Percentiles rank a stretch among this genome's conserved stretches.
Conservation (phyloP, 2,113 vertebrate species). For the Perognathus longimembris region DNA sequence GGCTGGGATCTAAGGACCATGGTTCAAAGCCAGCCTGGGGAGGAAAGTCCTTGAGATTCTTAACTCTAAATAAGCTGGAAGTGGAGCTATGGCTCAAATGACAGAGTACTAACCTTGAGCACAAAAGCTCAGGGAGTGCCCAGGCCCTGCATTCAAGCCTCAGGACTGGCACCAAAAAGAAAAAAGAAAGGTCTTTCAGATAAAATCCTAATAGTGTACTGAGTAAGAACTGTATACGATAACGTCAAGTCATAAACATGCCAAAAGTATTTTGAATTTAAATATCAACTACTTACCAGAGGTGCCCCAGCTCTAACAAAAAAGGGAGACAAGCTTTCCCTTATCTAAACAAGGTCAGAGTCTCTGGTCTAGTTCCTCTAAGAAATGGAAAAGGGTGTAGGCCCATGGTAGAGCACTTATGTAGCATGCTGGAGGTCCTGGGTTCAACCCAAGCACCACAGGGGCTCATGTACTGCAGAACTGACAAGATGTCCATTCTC, state of each 20-base stretch:
- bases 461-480: no score
- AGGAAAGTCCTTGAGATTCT: no score
- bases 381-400: not conserved
- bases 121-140: no score
- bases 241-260: slow-evolving; percentile 38
- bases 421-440: not conserved
- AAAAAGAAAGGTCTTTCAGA: not conserved
- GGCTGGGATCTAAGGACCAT: no score
- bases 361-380: not conserved
- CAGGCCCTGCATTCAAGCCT: no score
- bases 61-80: no score
- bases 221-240: slow-evolving; percentile 25
- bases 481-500: not conserved
- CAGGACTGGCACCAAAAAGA: no score
- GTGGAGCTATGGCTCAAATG: no score
- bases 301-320: not conserved
- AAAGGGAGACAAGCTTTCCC: not conserved
- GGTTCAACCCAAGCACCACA: not conserved
- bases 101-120: no score
- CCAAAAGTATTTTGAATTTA: slow-evolving; percentile 21
- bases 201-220: slow-evolving; percentile 21
- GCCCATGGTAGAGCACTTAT: not conserved
- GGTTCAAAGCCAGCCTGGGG: no score
- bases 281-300: slow-evolving; percentile 30
- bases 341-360: not conserved